These are phyloP conservation scores for Tetramorium alpestre DNA, from an alignment of 1,140 invertebrate genomes.

Conservation along the genomic window DNA sequence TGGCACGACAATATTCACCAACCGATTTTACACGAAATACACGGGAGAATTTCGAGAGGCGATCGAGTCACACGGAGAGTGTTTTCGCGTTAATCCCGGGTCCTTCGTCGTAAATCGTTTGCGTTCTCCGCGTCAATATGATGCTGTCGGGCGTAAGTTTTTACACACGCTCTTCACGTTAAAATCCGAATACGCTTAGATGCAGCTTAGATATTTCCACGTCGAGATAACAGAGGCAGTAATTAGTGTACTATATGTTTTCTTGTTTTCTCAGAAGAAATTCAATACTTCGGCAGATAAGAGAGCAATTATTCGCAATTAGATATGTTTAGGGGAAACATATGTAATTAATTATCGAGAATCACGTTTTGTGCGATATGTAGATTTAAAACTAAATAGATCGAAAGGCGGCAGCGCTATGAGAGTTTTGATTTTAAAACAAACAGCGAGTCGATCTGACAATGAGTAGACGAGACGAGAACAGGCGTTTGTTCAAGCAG, in stretches of 20 bases:
- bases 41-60: slow-evolving; percentile 4
- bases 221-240: slow-evolving; percentile 9
- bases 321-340: slow-evolving; percentile 31
- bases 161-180: not conserved
- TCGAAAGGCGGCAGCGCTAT: not conserved
- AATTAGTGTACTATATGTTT: not conserved
- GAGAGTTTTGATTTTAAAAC: not conserved
- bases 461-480: not conserved
- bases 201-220: slow-evolving; percentile 1
- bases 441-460: slow-evolving; percentile 28
- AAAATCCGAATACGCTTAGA: not conserved
- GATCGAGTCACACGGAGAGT: slow-evolving; percentile 3
- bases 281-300: not conserved
- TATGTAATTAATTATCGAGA: slow-evolving; percentile 22
- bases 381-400: slow-evolving; percentile 41
- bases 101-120: slow-evolving; percentile 8
- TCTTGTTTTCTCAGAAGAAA: not conserved
- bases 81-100: slow-evolving; percentile 30
- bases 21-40: slow-evolving; percentile 48
- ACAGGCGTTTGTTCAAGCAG: not conserved
- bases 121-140: slow-evolving; percentile 21
- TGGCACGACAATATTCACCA: slow-evolving; percentile 50
- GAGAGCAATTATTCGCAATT: slow-evolving; percentile 1
- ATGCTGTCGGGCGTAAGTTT: not conserved
- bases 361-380: slow-evolving; percentile 52